Percentiles rank a stretch among this genome's conserved stretches.
phyloP scores from a whole-genome alignment of 2,113 vertebrate species.

The Callospermophilus lateralis region DNA sequence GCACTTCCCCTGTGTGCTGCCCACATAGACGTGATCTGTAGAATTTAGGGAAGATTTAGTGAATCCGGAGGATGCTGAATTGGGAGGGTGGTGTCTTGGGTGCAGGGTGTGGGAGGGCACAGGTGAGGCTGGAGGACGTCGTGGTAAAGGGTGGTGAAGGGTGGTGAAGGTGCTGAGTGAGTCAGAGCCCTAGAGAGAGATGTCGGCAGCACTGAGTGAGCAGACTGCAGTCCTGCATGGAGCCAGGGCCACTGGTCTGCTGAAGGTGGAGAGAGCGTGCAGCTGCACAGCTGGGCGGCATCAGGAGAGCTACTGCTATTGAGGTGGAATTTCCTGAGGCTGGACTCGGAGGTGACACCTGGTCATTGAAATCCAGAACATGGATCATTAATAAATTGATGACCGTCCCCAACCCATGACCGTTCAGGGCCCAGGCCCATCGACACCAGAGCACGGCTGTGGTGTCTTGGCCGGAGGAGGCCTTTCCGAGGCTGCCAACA shows the following conservation, averaged over 20 bases:
- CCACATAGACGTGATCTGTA: neutral
- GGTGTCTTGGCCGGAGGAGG: too few species aligned
- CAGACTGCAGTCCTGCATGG: neutral
- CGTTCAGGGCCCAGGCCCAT: neutral
- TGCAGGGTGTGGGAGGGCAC: neutral
- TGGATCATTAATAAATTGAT: neutral
- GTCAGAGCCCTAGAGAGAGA: neutral
- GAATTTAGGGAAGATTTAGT: neutral
- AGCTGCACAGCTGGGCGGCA: too few species aligned
- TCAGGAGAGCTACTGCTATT: neutral
- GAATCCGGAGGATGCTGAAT: neutral
- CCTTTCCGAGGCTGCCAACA: too few species aligned
- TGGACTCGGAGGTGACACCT: neutral
- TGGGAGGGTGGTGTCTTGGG: neutral
- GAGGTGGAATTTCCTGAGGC: neutral
- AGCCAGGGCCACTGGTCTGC: neutral
- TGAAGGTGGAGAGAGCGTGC: neutral
- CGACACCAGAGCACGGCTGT: too few species aligned
- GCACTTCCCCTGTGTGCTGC: neutral
- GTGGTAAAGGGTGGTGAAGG: too few species aligned
- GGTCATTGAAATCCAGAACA: neutral
- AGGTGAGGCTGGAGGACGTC: neutral
- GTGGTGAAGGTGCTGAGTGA: too few species aligned
- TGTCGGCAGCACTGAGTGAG: rapidly evolving
- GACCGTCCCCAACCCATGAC: neutral